A percentile compares a stretch with the other conserved stretches of the same genome.
Evolutionary conservation across 2,113 vertebrate species (phyloP).

Genomic region (Axis porcinus): DNA sequence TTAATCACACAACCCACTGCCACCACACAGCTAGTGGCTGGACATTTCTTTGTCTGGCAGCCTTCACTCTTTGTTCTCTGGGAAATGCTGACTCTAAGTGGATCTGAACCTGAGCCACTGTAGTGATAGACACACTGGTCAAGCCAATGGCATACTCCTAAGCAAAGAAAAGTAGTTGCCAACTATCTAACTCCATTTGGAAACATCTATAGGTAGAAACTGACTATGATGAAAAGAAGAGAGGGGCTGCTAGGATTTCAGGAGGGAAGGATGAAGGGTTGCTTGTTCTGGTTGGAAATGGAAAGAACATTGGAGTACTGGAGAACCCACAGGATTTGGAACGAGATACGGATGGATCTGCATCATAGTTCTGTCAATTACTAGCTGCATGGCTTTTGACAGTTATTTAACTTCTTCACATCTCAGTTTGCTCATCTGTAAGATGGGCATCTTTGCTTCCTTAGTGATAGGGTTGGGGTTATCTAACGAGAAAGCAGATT

Average conservation of each 20-base stretch:
- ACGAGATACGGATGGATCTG: background rate
- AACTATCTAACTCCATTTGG: background rate
- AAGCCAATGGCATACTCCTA: background rate
- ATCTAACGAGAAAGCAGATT: background rate
- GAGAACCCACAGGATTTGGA: background rate
- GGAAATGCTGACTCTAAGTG: background rate
- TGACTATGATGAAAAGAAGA: background rate
- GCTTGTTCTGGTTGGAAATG: background rate
- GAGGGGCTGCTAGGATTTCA: background rate
- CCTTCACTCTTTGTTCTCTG: slow-evolving; percentile 5
- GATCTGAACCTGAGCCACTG: background rate
- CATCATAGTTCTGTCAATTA: background rate
- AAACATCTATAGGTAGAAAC: background rate
- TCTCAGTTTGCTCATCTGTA: background rate
- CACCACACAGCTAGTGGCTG: background rate
- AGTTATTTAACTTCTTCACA: background rate
- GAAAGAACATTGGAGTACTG: background rate
- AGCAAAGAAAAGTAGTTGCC: background rate
- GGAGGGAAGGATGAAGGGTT: background rate
- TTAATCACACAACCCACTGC: background rate
- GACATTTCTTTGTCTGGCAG: background rate
- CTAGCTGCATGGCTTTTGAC: background rate
- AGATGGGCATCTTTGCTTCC: background rate
- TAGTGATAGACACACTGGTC: background rate
- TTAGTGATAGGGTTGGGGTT: background rate